Percentiles rank a stretch among this genome's conserved stretches.
phyloP scores from a whole-genome alignment of 2,888 invertebrate species.

The Dolichomitus sp. region DNA sequence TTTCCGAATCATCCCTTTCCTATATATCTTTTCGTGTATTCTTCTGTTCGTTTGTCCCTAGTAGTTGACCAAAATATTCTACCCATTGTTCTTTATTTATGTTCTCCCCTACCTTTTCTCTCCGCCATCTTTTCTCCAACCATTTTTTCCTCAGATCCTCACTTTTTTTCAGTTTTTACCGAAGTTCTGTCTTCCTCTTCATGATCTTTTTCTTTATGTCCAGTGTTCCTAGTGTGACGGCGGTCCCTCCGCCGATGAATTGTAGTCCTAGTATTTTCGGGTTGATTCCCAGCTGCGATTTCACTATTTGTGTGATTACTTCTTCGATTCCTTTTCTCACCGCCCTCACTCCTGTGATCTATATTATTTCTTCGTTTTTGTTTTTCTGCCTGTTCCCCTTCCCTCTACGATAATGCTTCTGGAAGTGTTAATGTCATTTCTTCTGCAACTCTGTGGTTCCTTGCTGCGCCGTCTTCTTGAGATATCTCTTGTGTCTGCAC shows the following conservation, averaged over 20 bases:
- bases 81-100: slow-evolving; percentile 14
- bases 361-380: not conserved
- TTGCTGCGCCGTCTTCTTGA: not conserved
- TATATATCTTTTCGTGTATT: not conserved
- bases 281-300: not conserved
- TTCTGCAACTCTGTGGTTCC: not conserved
- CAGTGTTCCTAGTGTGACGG: not conserved
- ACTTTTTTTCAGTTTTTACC: no score
- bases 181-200: not conserved
- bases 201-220: slow-evolving; percentile 25
- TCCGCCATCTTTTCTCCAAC: no score
- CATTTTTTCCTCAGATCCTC: no score
- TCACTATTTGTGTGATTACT: not conserved
- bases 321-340: not conserved
- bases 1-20: not conserved
- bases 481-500: not conserved
- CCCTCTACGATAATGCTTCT: not conserved
- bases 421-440: not conserved
- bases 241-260: not conserved
- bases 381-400: slow-evolving; percentile 1
- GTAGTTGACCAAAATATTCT: not conserved
- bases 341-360: not conserved
- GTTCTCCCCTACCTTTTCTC: not conserved
- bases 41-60: not conserved
- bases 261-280: not conserved